Evolutionary conservation across 2,888 invertebrate genomes (phyloP).

Genomic region (Caenorhabditis auriculariae): DNA sequence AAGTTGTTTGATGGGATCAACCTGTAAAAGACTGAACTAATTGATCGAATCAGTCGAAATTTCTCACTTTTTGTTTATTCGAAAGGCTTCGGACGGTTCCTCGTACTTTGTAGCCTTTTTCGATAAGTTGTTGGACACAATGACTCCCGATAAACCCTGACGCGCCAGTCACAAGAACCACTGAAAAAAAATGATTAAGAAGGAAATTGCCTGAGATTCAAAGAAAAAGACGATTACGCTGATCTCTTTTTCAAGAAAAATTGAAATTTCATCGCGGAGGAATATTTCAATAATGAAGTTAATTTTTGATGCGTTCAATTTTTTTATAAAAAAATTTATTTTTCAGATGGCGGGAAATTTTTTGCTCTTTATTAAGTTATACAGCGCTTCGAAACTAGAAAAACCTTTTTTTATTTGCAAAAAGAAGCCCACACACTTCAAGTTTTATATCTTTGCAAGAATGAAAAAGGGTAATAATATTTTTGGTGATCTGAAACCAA

Average conservation of each 20-base stretch:
- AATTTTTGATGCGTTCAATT: background rate
- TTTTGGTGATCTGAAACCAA: too few relatives aligned
- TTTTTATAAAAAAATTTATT: too few relatives aligned
- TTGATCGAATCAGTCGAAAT: conserved; percentile 2
- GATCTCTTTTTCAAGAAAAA: background rate
- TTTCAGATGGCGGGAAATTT: too few relatives aligned
- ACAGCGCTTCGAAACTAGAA: too few relatives aligned
- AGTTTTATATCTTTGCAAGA: too few relatives aligned
- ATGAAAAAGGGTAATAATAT: too few relatives aligned
- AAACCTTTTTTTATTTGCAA: too few relatives aligned
- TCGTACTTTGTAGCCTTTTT: conserved; percentile 67
- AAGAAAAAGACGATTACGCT: background rate
- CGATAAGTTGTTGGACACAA: conserved; percentile 67
- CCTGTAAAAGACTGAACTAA: conserved; percentile 21
- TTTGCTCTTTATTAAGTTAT: too few relatives aligned
- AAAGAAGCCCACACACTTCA: too few relatives aligned
- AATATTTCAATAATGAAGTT: background rate
- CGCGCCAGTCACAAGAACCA: conserved; percentile 69
- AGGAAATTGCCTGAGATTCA: background rate
- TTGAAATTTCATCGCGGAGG: background rate
- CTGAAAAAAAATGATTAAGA: conserved; percentile 33
- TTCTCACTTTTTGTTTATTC: conserved; percentile 48
- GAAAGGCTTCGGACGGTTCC: conserved; percentile 64
- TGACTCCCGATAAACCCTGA: conserved; percentile 68
- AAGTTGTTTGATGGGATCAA: conserved; percentile 33